Percentiles rank a stretch among this genome's conserved stretches.
Evolutionary conservation across 1,140 invertebrate species (phyloP).

Genomic region (Fopius arisanus): DNA sequence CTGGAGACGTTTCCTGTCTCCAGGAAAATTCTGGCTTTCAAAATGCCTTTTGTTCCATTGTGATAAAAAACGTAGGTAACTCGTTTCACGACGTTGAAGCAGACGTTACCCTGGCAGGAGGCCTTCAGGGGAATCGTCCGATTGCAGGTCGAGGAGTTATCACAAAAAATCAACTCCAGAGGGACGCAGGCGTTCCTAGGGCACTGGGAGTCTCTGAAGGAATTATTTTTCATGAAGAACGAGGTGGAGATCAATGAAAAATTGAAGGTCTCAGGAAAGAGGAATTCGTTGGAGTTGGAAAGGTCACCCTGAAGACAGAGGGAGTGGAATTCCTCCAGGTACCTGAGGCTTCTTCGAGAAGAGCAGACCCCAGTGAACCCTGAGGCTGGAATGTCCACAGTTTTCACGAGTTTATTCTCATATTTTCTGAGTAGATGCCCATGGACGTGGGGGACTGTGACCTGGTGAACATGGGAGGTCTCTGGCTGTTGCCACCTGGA

Average conservation of each 20-base stretch:
- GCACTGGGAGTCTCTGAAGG: constrained; percentile 54
- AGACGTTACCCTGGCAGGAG: constrained; percentile 45
- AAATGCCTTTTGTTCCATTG: constrained; percentile 68
- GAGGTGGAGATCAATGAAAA: constrained; percentile 49
- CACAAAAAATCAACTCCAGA: constrained; percentile 59
- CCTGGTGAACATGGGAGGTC: not conserved
- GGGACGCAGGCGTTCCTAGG: constrained; percentile 63
- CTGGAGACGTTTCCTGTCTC: constrained; percentile 56
- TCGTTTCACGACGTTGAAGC: constrained; percentile 61
- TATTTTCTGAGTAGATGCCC: not conserved
- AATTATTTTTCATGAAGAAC: constrained; percentile 41
- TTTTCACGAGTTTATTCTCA: constrained; percentile 28
- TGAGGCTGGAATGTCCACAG: constrained; percentile 58
- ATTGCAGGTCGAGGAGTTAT: constrained; percentile 49
- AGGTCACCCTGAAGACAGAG: constrained; percentile 59
- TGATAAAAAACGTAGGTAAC: constrained; percentile 67
- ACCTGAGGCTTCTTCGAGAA: constrained; percentile 56
- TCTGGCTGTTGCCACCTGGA: not conserved
- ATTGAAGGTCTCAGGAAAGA: constrained; percentile 55
- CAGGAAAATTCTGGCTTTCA: constrained; percentile 58
- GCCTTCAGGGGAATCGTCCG: constrained; percentile 29
- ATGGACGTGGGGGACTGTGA: not conserved
- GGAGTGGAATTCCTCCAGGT: constrained; percentile 58
- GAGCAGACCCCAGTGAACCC: constrained; percentile 59
- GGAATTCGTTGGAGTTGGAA: constrained; percentile 49